These are phyloP conservation scores for Drosophila watanabei DNA, from an alignment of 1,140 invertebrate genomes.

Conservation along the genomic window DNA sequence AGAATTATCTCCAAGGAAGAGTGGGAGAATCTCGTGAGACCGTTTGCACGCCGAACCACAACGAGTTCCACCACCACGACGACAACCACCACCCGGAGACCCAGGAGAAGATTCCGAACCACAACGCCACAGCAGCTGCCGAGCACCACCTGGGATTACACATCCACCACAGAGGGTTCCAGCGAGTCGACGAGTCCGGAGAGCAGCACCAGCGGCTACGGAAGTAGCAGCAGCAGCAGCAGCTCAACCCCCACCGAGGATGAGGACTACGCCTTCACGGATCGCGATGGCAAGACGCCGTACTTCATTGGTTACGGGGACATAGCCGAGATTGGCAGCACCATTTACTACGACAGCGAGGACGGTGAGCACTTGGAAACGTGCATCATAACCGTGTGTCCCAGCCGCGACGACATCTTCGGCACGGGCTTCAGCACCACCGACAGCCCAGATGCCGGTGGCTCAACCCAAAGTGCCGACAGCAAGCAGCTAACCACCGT, in stretches of 20 bases:
- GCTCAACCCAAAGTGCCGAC: slow-evolving; percentile 46
- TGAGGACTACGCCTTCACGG: slow-evolving; percentile 24
- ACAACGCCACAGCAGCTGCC: slow-evolving; percentile 20
- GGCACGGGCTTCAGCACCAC: slow-evolving; percentile 45
- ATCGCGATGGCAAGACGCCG: slow-evolving; percentile 41
- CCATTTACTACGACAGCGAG: slow-evolving; percentile 57
- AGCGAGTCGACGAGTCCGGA: slow-evolving; percentile 38
- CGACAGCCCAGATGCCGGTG: slow-evolving; percentile 31
- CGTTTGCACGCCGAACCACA: background rate
- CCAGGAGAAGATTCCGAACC: slow-evolving; percentile 7
- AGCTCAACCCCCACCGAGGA: slow-evolving; percentile 20
- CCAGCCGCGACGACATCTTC: slow-evolving; percentile 49
- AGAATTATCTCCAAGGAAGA: slow-evolving; percentile 52
- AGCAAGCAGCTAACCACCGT: slow-evolving; percentile 52
- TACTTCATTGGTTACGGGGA: slow-evolving; percentile 52
- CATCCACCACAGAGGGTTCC: slow-evolving; percentile 23
- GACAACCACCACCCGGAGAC: slow-evolving; percentile 8
- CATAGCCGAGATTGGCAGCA: slow-evolving; percentile 48
- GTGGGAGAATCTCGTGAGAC: slow-evolving; percentile 36
- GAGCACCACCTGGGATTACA: slow-evolving; percentile 29
- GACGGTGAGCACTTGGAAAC: slow-evolving; percentile 46
- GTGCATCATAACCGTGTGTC: slow-evolving; percentile 68
- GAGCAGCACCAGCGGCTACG: slow-evolving; percentile 16
- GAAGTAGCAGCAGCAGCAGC: slow-evolving; percentile 38
- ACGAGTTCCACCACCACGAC: slow-evolving; percentile 10